A percentile compares a stretch with the other conserved stretches of the same genome.
Evolutionary conservation across 2,888 invertebrate genomes (phyloP).

Genomic region (Onthophagus sagittarius): DNA sequence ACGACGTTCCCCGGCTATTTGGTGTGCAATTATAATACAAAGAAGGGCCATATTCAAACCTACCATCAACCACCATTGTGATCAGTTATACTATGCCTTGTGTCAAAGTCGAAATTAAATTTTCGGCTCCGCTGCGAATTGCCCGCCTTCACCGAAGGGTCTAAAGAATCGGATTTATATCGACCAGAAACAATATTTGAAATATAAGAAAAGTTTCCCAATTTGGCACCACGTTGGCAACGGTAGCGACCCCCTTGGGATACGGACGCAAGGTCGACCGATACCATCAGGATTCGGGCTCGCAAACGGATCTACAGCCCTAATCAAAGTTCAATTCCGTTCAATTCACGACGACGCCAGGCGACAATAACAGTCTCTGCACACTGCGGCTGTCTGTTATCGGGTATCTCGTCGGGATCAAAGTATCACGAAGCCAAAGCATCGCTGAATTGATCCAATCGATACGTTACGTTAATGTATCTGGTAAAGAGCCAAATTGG

Average conservation of each 20-base stretch:
- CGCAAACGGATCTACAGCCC: constrained; percentile 35
- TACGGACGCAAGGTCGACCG: background rate
- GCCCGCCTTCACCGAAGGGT: too few relatives aligned
- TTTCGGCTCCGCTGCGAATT: background rate
- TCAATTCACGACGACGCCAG: constrained; percentile 43
- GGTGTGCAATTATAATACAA: background rate
- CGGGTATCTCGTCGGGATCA: constrained; percentile 1
- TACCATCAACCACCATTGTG: background rate
- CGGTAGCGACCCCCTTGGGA: background rate
- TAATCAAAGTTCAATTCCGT: constrained; percentile 45
- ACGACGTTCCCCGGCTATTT: background rate
- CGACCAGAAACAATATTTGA: constrained; percentile 26
- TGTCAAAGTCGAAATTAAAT: background rate
- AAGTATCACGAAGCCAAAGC: background rate
- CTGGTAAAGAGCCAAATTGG: background rate
- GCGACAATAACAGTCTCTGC: constrained; percentile 40
- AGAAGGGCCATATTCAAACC: background rate
- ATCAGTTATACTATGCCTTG: background rate
- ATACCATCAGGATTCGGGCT: constrained; percentile 25
- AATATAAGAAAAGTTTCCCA: constrained; percentile 38
- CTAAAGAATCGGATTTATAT: constrained; percentile 19
- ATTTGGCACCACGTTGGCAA: constrained; percentile 28
- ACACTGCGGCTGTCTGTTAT: constrained; percentile 39
- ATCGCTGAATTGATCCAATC: background rate
- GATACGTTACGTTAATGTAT: background rate